These are phyloP conservation scores for Plebejus argus DNA, from an alignment of 2,888 invertebrate genomes.

Conservation along the genomic window DNA sequence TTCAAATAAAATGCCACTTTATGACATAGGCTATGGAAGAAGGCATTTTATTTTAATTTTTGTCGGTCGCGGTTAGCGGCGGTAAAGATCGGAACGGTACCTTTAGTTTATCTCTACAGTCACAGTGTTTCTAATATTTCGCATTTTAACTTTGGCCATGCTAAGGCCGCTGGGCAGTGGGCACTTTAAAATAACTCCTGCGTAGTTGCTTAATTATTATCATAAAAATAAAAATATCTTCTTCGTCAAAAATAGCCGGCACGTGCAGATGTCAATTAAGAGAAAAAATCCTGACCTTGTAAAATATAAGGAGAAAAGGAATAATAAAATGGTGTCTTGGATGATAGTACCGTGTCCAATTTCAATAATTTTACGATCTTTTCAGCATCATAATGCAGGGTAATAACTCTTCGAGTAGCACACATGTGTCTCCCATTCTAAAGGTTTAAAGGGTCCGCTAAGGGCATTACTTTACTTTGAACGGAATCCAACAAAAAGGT, in stretches of 20 bases:
- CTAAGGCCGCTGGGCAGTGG: too few relatives aligned
- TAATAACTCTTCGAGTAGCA: conserved; percentile 59
- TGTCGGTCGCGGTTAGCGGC: too few relatives aligned
- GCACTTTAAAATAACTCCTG: background rate
- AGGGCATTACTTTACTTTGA: conserved; percentile 48
- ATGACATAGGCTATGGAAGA: too few relatives aligned
- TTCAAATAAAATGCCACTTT: too few relatives aligned
- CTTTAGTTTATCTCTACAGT: too few relatives aligned
- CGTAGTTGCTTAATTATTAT: background rate
- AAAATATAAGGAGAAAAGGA: background rate
- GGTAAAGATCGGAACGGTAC: too few relatives aligned
- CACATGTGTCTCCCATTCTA: conserved; percentile 55
- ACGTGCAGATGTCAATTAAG: background rate
- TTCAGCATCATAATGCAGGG: conserved; percentile 54
- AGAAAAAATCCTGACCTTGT: background rate
- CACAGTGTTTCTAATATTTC: too few relatives aligned
- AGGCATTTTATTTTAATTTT: too few relatives aligned
- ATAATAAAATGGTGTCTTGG: background rate
- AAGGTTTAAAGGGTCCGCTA: conserved; percentile 55
- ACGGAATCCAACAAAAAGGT: conserved; percentile 50
- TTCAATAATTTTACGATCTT: conserved; percentile 41
- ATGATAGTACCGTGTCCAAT: conserved; percentile 36
- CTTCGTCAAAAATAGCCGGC: background rate
- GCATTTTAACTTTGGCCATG: too few relatives aligned
- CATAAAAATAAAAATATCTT: too few relatives aligned